Base-by-base conservation (phyloP, 2,113 vertebrate genomes). In the Triplophysa dalaica region DNA sequence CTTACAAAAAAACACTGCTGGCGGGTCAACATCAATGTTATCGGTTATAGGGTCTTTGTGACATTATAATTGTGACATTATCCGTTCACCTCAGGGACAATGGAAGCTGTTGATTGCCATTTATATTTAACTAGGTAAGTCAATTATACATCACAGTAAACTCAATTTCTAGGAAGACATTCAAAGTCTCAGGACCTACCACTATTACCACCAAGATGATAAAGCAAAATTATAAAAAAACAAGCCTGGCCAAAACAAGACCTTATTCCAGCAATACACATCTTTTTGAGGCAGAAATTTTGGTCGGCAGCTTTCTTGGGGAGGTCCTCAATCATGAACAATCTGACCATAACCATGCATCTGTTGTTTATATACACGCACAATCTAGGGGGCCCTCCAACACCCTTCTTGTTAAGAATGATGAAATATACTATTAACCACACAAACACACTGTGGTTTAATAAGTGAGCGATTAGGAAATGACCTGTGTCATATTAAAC, bases 151-250 rank as follows among this genome's bases (percentile, higher is more conserved):
- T 74, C 81, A 78, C 4, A 38, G 50, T 63, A 54, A 72, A 73
- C 73, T 76, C 24, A 24, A 21, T 60, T 85, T 85, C 83, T 77
- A 82, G 67, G 78, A 80, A 76, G 77, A 52, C 19, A 52, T 65
- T 45, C 67, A 80, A 80, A 77, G 67, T 72, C 43, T 70, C 68
- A 52, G 17, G 50, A 14, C 29, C 6, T 38, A 22, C 56, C 33
- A 45, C 33, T 56, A 26, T 21, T 21, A 17, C 24, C 58, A 70
- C 41, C 43, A 19, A 38, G 22, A 16, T 43, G 67, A 68, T 60
- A 73, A 43, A 64, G 45, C 45, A 38, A 26, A 77, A 21, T 2
- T 8, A 58, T 10, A 52, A 3, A 52, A 58, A 66, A 62, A 17
- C 72, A 63, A 63, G 5, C 12, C 11, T 6, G 62, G n/a, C 52